A percentile compares a stretch with the other conserved stretches of the same genome.
phyloP scores from a whole-genome alignment of 2,113 vertebrate genomes.

The Semicossyphus pulcher region DNA sequence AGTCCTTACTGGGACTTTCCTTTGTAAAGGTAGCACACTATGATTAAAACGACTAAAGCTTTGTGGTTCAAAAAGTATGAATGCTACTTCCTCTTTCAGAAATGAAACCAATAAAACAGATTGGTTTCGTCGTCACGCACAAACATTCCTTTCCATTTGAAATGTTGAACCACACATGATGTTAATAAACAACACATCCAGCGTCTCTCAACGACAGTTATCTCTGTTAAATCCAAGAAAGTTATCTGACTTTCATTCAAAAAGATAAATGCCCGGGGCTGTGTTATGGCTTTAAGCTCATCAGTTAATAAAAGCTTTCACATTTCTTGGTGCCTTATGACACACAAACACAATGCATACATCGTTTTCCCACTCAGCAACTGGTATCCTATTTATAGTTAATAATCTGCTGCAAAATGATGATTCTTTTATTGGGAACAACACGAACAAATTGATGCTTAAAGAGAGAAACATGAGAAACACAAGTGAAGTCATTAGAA shows the following conservation, averaged over 20 bases:
- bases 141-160: neutral
- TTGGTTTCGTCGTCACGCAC: neutral
- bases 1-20: constrained; percentile 34
- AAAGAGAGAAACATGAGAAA: no score
- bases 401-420: neutral
- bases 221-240: no score
- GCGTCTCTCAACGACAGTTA: neutral
- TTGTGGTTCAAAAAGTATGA: neutral
- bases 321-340: neutral
- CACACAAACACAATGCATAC: neutral
- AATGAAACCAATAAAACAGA: constrained; percentile 18
- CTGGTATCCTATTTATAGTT: neutral
- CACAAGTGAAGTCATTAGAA: no score
- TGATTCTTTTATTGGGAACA: neutral
- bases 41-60: no score
- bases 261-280: neutral
- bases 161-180: neutral
- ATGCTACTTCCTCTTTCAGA: neutral
- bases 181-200: neutral
- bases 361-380: neutral
- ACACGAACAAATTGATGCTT: neutral
- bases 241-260: neutral
- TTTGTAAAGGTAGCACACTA: constrained; percentile 7
- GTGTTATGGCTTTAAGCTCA: neutral
- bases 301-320: neutral